Conservation (phyloP, 2,113 vertebrate genomes). For the Panurus biarmicus region DNA sequence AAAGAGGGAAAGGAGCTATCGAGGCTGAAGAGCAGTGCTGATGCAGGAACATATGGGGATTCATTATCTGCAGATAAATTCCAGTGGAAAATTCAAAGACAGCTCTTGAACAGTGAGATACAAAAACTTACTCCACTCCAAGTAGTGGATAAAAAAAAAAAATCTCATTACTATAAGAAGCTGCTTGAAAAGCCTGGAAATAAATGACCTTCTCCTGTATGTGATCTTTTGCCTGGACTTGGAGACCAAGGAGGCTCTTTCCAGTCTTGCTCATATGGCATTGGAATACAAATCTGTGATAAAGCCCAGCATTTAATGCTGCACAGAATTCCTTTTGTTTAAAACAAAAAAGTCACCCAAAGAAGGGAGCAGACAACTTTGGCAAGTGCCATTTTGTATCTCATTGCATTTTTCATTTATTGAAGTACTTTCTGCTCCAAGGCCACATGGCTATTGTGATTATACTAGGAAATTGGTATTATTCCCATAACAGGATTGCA, state of each 20-base stretch:
- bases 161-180: not conserved
- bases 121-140: not conserved
- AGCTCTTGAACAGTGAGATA: not conserved
- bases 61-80: constrained; percentile 11
- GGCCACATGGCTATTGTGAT: not conserved
- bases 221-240: not conserved
- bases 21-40: not conserved
- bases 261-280: not conserved
- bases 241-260: not conserved
- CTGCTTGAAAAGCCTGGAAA: not conserved
- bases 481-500: not conserved
- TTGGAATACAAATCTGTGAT: not conserved
- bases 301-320: not conserved
- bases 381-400: not conserved
- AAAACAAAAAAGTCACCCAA: not conserved
- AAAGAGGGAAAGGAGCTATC: not conserved
- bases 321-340: not conserved
- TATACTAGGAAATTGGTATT: not conserved
- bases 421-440: not conserved
- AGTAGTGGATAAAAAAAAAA: not conserved
- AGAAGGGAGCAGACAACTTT: not conserved
- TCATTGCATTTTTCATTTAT: not conserved
- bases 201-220: not conserved
- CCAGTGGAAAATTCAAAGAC: not conserved
- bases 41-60: not conserved